Base-by-base conservation (phyloP, 2,797 vertebrate species). In the Cottoperca gobio region DNA sequence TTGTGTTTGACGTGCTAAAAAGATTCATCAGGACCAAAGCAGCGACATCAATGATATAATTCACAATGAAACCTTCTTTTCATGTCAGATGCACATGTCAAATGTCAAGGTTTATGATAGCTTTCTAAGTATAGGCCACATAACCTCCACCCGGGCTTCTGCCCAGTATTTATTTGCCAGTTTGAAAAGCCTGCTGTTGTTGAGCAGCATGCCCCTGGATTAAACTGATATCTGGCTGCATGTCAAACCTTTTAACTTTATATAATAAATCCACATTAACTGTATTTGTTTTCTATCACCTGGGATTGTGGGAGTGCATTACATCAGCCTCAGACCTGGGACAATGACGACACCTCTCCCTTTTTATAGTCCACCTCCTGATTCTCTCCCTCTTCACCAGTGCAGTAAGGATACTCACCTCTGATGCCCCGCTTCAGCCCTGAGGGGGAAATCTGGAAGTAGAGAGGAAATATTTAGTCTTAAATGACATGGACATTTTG, bases 61-160 rank as follows among this genome's bases (percentile, higher is more conserved):
- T 91, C 39, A 77, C 73, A 46, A 69, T 70, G 69, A 90, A 93
- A 85, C 52, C 43, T 46, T 79, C 66, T 82, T 88, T 91, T 85
- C 87, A 84, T 90, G 83, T 78, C 62, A 78, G 76, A 88, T 79
- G 69, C 79, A 86, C 66, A 82, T 87, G 88, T 93, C 85, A 94
- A 92, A 94, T 92, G 92, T 93, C 92, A 95, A 88, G 85, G 89
- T 94, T 92, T 93, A 92, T 78, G 62, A 78, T 67, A 60, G 52
- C 76, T 83, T 88, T 94, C 93, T 94, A 94, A 93, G 79, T 91
- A 91, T 93, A 94, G 92, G 83, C 61, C 35, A 28, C 73, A 83
- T 54, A 88, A 88, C 81, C 82, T 89, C 61, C 28, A 61, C 85
- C 64, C 83, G 84, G 89, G 90, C 88, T 93, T 94, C 86, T 87